phyloP scores from a whole-genome alignment of 2,797 vertebrate genomes.

The Micromesistius poutassou region DNA sequence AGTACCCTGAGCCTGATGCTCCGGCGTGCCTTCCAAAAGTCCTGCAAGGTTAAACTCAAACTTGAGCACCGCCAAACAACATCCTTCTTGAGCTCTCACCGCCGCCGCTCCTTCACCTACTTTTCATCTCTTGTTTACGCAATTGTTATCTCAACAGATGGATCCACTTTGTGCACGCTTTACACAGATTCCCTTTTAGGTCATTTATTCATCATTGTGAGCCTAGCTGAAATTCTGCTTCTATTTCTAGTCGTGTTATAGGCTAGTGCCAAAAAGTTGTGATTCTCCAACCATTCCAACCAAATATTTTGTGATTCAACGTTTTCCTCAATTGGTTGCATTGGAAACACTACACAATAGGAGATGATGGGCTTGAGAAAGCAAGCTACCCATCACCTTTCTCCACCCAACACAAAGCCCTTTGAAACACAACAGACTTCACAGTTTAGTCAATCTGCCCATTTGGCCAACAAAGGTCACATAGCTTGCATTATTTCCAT shows the following conservation, averaged over 20 bases:
- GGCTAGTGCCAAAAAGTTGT: not conserved
- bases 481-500: conserved; percentile 65
- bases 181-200: not conserved
- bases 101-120: conserved; percentile 34
- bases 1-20: conserved; percentile 72
- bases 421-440: conserved; percentile 48
- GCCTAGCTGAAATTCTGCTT: not conserved
- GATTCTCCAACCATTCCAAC: not conserved
- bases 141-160: not conserved
- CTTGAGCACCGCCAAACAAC: conserved; percentile 70
- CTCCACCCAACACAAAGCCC: conserved; percentile 52
- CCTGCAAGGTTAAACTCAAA: conserved; percentile 85
- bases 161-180: not conserved
- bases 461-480: conserved; percentile 56
- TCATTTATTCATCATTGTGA: not conserved
- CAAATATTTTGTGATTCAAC: not conserved
- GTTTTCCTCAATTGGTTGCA: conserved; percentile 2
- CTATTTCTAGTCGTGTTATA: not conserved
- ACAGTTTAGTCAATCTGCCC: conserved; percentile 49
- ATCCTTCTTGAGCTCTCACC: conserved; percentile 50
- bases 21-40: conserved; percentile 83
- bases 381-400: conserved; percentile 32
- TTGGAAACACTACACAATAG: conserved; percentile 3
- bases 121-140: conserved; percentile 19
- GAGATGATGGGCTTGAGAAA: conserved; percentile 43